Evolutionary conservation across 2,113 vertebrate species (phyloP), one percentile per base, ranked within the genome.

Genomic region (Fregata magnificens): DNA sequence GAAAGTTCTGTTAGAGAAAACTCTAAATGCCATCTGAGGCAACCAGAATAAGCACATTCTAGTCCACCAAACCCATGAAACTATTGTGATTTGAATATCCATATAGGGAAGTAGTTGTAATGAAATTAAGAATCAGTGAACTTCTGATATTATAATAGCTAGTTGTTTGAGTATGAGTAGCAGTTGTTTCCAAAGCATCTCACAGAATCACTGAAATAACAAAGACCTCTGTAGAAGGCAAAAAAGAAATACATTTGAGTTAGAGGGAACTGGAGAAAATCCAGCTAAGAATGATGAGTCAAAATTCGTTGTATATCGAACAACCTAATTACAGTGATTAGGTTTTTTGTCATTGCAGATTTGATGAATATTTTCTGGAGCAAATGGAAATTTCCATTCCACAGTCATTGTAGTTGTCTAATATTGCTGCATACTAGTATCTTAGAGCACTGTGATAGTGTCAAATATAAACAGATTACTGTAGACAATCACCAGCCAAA

Each of bases 381-480:
- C 59, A 83, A 81, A 91, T 82, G 69, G 62, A 96, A 92, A 90
- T 88, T 93, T 88, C 85, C 73, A 83, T 76, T 53, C 50, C 25
- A 72, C n/a, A 66, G 17, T 81, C 40, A 82, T 31, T 71, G 62
- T 69, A 91, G 58, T 61, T 93, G 58, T 80, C 45, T 88, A 67
- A 80, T 91, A 77, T 32, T 59, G 10, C 45, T 84, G 16, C 42
- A 16, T 58, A 52, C 86, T 85, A 78, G 38, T 52, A 56, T 95
- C 74, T 85, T 86, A 86, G 67, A 96, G 56, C 40, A 63, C 61
- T 38, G 2, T 71, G 61, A 67, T 61, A 76, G 56, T 83, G 82
- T 82, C 78, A 90, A 19, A 56, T 61, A 69, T 62, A 90, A 96
- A 86, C 73, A 91, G 63, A 88, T 95, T 97, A 83, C 45, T 71